Evolutionary conservation across 2,888 invertebrate species (phyloP), one percentile per base, ranked within the genome.

Genomic region (Linyphia triangularis): DNA sequence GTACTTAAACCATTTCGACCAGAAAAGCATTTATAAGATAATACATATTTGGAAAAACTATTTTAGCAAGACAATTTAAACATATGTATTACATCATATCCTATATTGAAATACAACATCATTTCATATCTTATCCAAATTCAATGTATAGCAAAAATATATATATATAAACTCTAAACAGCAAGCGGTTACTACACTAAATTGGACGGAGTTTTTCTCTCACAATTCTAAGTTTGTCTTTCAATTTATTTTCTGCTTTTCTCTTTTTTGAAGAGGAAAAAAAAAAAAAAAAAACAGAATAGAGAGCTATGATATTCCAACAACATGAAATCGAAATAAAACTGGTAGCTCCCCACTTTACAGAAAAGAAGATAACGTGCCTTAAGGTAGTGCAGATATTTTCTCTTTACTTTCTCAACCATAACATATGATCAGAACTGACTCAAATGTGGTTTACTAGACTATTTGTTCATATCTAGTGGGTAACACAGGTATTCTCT

Each of bases 361-460:
- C 51, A n/a, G 16, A n/a, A n/a, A n/a, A n/a, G n/a, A n/a, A 51
- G 51, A 51, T 51, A 16, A n/a, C 51, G n/a, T 51, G 51, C 51
- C 51, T n/a, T 51, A 51, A 51, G 51, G 51, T 51, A 51, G n/a
- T n/a, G n/a, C 51, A n/a, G 51, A 51, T 51, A 51, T 51, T 51
- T 51, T 51, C 13, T 51, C 51, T 51, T 51, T 51, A 51, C 51
- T 13, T 16, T 51, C n/a, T 51, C 51, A 16, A 16, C n/a, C n/a
- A n/a, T 51, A 51, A 51, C 13, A 51, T 51, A 51, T 51, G 51
- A 51, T 51, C 51, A 16, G 13, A n/a, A n/a, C 51, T 51, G 13
- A 16, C 51, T 13, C 51, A 1, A 13, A n/a, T 51, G 13, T 51
- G 51, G 51, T 51, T 51, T 51, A 13, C 16, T n/a, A 1, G 1